Base-by-base conservation (phyloP, 2,797 vertebrate genomes). In the Capromys pilorides region DNA sequence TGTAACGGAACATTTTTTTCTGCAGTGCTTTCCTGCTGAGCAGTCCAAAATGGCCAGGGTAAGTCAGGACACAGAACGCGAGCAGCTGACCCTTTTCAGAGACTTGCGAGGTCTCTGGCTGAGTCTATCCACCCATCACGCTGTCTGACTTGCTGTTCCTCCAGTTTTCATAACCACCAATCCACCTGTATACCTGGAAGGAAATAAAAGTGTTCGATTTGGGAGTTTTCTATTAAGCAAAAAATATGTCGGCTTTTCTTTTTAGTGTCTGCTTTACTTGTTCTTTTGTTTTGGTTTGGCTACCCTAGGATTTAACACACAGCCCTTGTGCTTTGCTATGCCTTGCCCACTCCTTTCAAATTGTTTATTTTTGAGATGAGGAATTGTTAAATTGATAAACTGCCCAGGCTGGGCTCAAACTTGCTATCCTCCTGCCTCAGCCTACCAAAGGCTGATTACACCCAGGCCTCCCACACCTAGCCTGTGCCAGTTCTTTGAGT, bases 31-130 rank as follows among this genome's bases (percentile, higher is more conserved):
- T 93, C 51, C 95, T 51, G 13, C 80, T 93, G 90, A 82, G 86
- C 95, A 94, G 77, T 93, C 95, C 97, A 97, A 95, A 51, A 99
- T 99, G 98, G 98, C 98, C 94, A 98, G 97, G 98, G 98, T 99
- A 97, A 98, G 98, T 98, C 51, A 94, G 95, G 95, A 87, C 77
- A 81, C 66, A 49, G 84, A 92, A 83, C 80, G 86, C 79, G 75
- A 89, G 9, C 57, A 86, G 14, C 14, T 54, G 64, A 73, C 88
- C 41, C 51, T 80, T 91, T 95, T 90, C 6, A 77, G 88, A 90
- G 75, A 88, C 41, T 33, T 91, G 24, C 67, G 79, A 39, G 14
- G 24, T 31, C 24, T 36, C 61, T 87, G 51, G 86, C 49, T 45
- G 73, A 73, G 41, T 94, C 49, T 86, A 18, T 71, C 36, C 22